Evolutionary conservation across 1,140 invertebrate genomes (phyloP).

Genomic region (Meteorus sp.): DNA sequence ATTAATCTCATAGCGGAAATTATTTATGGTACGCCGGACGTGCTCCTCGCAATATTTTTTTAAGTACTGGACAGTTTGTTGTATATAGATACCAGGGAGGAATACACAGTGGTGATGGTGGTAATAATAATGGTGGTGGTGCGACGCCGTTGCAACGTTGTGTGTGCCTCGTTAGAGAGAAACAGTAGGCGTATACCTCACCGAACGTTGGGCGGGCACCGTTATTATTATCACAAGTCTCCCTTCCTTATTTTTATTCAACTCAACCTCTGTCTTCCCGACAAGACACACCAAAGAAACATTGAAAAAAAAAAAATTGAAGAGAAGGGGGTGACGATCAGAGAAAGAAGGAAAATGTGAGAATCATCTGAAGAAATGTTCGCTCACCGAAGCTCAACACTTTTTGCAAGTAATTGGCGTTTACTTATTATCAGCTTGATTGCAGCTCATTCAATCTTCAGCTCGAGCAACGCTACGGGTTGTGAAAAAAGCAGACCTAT

Average conservation of each 20-base stretch:
- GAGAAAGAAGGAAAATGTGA: too few relatives aligned
- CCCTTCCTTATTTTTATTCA: background rate
- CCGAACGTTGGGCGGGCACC: conserved; percentile 12
- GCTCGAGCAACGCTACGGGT: background rate
- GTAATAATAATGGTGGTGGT: background rate
- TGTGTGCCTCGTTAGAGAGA: background rate
- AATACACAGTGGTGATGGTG: background rate
- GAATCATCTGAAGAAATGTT: too few relatives aligned
- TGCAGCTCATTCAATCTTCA: conserved; percentile 1
- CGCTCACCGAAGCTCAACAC: too few relatives aligned
- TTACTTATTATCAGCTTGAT: conserved; percentile 5
- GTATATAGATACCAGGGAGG: background rate
- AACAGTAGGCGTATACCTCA: conserved; percentile 21
- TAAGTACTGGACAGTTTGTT: too few relatives aligned
- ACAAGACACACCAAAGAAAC: too few relatives aligned
- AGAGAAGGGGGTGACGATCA: too few relatives aligned
- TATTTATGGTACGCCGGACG: too few relatives aligned
- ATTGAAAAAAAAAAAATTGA: background rate
- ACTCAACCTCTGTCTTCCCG: background rate
- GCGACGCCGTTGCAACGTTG: background rate
- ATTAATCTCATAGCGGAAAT: too few relatives aligned
- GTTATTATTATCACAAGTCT: conserved; percentile 23
- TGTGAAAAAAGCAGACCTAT: background rate
- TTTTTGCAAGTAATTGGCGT: conserved; percentile 5
- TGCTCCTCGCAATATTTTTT: too few relatives aligned